These are phyloP conservation scores for Vannuccia rotundouncinata DNA, from an alignment of 2,888 invertebrate genomes.

Conservation along the genomic window DNA sequence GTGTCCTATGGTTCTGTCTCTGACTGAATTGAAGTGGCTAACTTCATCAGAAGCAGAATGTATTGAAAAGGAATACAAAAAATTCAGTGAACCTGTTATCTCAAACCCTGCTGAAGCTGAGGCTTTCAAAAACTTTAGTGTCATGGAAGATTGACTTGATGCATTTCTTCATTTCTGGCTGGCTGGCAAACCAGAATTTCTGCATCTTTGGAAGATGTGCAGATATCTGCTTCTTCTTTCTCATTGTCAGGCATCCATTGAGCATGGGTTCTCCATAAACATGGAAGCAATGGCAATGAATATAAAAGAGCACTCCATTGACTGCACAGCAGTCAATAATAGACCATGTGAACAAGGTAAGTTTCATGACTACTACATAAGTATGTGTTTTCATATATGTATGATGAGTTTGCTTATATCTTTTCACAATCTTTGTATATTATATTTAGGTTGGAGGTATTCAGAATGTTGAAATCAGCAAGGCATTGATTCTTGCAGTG, in stretches of 20 bases:
- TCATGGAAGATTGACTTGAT: background rate
- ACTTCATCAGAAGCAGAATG: background rate
- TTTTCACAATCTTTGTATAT: background rate
- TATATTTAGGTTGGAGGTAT: background rate
- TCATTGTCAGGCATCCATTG: slow-evolving; percentile 44
- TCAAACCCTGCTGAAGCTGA: background rate
- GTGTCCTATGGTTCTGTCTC: too few relatives aligned
- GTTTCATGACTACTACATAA: background rate
- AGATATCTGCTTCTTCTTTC: slow-evolving; percentile 41
- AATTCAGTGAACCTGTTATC: background rate
- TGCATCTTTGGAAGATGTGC: background rate
- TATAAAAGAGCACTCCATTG: slow-evolving; percentile 41
- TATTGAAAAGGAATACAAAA: background rate
- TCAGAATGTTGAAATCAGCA: background rate
- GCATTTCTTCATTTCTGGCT: background rate
- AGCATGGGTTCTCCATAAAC: slow-evolving; percentile 44
- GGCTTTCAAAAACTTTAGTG: too few relatives aligned
- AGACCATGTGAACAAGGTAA: slow-evolving; percentile 14
- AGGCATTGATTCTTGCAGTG: background rate
- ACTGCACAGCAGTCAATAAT: slow-evolving; percentile 41
- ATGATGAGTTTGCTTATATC: background rate
- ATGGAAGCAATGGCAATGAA: slow-evolving; percentile 42
- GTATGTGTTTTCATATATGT: background rate
- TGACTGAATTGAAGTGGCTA: slow-evolving; percentile 8
- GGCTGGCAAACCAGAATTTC: slow-evolving; percentile 1